Conservation (phyloP, 2,113 vertebrate species). For the Phoxinus phoxinus region DNA sequence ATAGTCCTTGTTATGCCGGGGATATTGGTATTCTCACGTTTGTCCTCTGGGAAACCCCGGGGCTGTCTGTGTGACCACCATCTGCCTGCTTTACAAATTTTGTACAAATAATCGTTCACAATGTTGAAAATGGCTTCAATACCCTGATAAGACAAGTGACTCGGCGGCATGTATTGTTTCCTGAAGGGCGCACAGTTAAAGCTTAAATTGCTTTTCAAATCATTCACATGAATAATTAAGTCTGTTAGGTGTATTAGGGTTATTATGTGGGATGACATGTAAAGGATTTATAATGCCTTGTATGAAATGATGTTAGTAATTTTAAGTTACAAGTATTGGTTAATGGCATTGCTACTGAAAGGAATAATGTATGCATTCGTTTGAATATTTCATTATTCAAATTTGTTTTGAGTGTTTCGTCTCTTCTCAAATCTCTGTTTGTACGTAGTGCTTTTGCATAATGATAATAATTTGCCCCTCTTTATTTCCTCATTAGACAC, state of each 20-base stretch:
- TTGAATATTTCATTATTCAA: not conserved
- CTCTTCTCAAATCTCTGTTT: not conserved
- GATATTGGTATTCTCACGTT: not conserved
- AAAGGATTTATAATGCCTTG: constrained; percentile 14
- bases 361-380: not conserved
- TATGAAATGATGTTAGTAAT: not conserved
- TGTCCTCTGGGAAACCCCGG: not conserved
- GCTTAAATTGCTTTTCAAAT: constrained; percentile 19
- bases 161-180: constrained; percentile 24
- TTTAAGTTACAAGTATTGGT: not conserved
- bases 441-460: not conserved
- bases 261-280: constrained; percentile 6
- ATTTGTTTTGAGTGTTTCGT: not conserved
- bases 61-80: not conserved
- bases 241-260: not conserved
- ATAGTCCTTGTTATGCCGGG: not conserved
- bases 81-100: not conserved
- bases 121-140: constrained; percentile 16
- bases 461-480: not conserved
- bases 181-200: not conserved
- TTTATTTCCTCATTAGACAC: no score
- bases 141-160: not conserved
- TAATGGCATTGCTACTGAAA: not conserved
- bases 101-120: not conserved
- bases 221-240: constrained; percentile 16